A percentile compares a stretch with the other conserved stretches of the same genome.
phyloP scores from a whole-genome alignment of 2,888 invertebrate genomes.

The Spilosoma lubricipeda region DNA sequence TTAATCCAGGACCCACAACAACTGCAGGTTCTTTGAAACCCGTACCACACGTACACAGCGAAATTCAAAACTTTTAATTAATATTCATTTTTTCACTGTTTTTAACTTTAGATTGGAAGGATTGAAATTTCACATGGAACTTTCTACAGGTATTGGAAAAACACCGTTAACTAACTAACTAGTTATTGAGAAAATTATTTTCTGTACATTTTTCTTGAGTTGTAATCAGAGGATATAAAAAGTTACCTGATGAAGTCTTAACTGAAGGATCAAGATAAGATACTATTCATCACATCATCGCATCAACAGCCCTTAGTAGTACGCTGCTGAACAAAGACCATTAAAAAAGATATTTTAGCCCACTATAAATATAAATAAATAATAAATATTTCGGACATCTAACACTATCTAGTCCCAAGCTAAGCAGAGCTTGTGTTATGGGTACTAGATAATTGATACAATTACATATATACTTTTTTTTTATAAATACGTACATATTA shows the following conservation, averaged over 20 bases:
- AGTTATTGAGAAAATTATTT: slow-evolving; percentile 17
- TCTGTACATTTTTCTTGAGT: slow-evolving; percentile 2
- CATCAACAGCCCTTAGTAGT: too few species aligned
- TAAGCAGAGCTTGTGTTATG: too few species aligned
- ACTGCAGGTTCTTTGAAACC: background rate
- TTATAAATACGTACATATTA: too few species aligned
- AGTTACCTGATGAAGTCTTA: background rate
- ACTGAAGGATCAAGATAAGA: background rate
- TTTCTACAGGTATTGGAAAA: slow-evolving; percentile 39
- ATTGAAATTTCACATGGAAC: slow-evolving; percentile 10
- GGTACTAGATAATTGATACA: too few species aligned
- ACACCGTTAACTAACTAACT: slow-evolving; percentile 41
- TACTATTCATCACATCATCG: background rate
- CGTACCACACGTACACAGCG: background rate
- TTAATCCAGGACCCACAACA: background rate
- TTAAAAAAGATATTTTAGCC: too few species aligned
- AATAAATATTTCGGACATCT: too few species aligned
- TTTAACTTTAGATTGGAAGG: background rate
- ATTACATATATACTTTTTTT: too few species aligned
- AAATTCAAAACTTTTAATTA: slow-evolving; percentile 47
- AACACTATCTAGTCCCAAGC: too few species aligned
- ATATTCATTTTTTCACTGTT: slow-evolving; percentile 26
- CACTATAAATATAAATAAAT: too few species aligned
- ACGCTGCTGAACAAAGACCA: too few species aligned
- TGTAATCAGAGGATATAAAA: background rate